Base-by-base conservation (phyloP, 1,140 invertebrate genomes). In the Telenomus remus region DNA sequence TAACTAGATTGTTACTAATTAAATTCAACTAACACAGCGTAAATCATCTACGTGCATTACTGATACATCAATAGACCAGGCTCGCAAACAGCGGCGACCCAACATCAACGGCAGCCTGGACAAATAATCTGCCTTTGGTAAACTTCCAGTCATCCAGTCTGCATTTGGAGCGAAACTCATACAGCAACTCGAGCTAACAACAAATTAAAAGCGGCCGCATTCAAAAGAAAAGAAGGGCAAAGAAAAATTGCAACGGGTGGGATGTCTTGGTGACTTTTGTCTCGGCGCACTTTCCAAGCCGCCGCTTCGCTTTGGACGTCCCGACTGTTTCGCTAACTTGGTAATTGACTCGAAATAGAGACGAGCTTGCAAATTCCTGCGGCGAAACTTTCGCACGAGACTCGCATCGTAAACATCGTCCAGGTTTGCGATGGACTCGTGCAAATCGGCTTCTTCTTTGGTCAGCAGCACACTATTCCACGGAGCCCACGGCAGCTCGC, bases 381-480 rank as follows among this genome's bases (percentile, higher is more conserved):
- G 55, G 15, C 70, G 60, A 69, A 88, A 85, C 61, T 84, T 86
- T 49, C 81, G 82, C 39, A 82, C 51, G 9, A 86, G 78, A 50
- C 75, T 76, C 2, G 80, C 10, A 37, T 83, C 82, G 65, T 88
- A 88, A 64, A 84, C 79, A 47, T 74, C 65, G n/a, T 50, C 42
- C 35, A 47, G 71, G 42, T 80, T 63, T 46, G 51, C 19, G 55
- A 85, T 49, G 5, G 60, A 63, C 14, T 74, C 65, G 61, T 93
- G 92, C 14, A 89, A 86, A 47, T 90, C 89, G 60, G 90, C 90
- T 83, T 93, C 92, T 54, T 89, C 88, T 2, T 87, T 85, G 0
- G 92, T 93, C 0, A 93, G 82, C 4, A 93, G 76, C 43, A 93
- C 89, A 71, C 90, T 92, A 75, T 94, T 93, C 19, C 93, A 93